Evolutionary conservation across 2,113 vertebrate species (phyloP).

Genomic region (Clarias batrachus): DNA sequence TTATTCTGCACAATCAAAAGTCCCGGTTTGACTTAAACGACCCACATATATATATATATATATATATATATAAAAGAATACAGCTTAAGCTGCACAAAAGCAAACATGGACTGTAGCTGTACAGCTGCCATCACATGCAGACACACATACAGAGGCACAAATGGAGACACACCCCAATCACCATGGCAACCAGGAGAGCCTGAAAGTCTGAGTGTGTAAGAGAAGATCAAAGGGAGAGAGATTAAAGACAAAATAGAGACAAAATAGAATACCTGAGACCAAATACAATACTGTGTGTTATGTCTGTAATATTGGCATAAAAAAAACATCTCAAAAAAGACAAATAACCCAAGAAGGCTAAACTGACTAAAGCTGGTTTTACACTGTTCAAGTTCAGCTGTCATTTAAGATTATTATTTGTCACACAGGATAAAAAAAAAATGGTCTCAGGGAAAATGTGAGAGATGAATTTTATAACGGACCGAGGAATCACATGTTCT

Average conservation of each 20-base stretch:
- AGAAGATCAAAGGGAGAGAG: background rate
- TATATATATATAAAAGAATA: no score
- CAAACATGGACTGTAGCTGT: background rate
- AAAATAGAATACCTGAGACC: background rate
- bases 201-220: background rate
- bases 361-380: background rate
- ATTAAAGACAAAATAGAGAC: background rate
- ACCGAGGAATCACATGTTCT: background rate
- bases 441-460: no score
- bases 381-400: background rate
- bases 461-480: background rate
- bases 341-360: background rate
- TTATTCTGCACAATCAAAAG: no score
- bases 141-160: background rate
- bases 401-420: background rate
- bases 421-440: background rate
- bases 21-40: no score
- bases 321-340: background rate
- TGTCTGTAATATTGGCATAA: background rate
- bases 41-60: no score
- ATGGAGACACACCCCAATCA: constrained; percentile 5
- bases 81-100: background rate
- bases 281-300: background rate
- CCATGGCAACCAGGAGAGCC: constrained; percentile 14
- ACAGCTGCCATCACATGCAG: background rate